Evolutionary conservation across 2,113 vertebrate species (phyloP), one percentile per base, ranked within the genome.

Genomic region (Telmatochromis sp.): DNA sequence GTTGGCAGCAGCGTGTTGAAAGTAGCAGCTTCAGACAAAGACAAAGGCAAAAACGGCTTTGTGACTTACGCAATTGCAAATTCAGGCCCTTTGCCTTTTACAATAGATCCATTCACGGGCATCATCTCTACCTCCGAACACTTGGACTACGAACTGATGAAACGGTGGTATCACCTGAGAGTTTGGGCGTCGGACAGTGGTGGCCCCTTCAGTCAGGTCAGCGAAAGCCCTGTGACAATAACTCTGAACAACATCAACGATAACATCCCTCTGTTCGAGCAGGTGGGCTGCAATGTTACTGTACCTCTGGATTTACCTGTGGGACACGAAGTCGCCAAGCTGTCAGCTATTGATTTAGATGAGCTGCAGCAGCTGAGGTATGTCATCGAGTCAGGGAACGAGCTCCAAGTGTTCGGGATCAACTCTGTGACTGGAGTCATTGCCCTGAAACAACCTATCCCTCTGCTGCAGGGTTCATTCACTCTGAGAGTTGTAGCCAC

Each of bases 111-210:
- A 3, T 97, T 98, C 68, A 97, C 96, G 7, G 99, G 98, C 0
- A 65, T 97, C 70, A 98, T 99, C 93, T 97, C 96, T 4, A 98
- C 98, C 45, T 95, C 97, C 4, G 97, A 97, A 84, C 95, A 97
- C 14, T 93, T 99, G 93, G 98, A 99, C 91, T 99, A 99, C 12
- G 99, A 99, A 92, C 93, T 98, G 68, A 98, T 98, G 97, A 98
- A 97, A 82, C 96, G 99, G 10, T 94, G 96, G 91, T 99, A 98
- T 87, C 96, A 97, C 42, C 95, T 99, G 58, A 96, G 96, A 26
- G 96, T 99, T 21, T 98, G 98, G 97, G 99, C 98, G 1, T 98
- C 97, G 1, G 99, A 99, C 1, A 98, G 98, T 82, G 99, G 99
- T 5, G 96, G 96, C 28, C 99, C 98, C 15, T 99, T 98, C 91